Percentiles rank a stretch among this genome's conserved stretches.
phyloP scores from a whole-genome alignment of 2,113 vertebrate genomes.

The Tympanuchus pallidicinctus region DNA sequence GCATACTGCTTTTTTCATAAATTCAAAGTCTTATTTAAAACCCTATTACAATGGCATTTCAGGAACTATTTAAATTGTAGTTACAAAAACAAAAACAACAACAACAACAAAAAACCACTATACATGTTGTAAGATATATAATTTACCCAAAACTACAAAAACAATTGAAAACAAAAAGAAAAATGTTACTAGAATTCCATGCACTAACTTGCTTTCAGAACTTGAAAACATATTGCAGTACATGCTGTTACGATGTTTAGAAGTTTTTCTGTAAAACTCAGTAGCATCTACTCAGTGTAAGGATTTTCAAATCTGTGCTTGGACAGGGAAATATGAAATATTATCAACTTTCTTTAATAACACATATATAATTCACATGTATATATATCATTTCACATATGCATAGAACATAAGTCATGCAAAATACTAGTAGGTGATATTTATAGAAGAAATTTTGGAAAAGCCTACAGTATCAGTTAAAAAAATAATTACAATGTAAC shows the following conservation, averaged over 20 bases:
- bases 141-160: constrained; percentile 23
- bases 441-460: neutral
- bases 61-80: neutral
- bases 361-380: neutral
- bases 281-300: constrained; percentile 55
- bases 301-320: constrained; percentile 32
- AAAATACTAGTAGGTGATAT: neutral
- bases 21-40: neutral
- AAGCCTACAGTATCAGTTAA: neutral
- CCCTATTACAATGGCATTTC: neutral
- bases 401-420: neutral
- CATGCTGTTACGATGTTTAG: constrained; percentile 53
- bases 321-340: constrained; percentile 5
- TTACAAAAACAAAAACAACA: neutral
- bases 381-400: neutral
- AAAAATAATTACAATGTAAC: neutral
- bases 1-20: neutral
- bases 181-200: constrained; percentile 50
- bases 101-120: neutral
- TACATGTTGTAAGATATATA: constrained; percentile 6
- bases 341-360: constrained; percentile 29
- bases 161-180: constrained; percentile 9
- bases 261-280: constrained; percentile 51
- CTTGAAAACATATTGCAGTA: constrained; percentile 49
- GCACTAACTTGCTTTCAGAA: constrained; percentile 41